A percentile compares a stretch with the other conserved stretches of the same genome.
phyloP scores from a whole-genome alignment of 2,113 vertebrate genomes.

The Nansenia antarctica region DNA sequence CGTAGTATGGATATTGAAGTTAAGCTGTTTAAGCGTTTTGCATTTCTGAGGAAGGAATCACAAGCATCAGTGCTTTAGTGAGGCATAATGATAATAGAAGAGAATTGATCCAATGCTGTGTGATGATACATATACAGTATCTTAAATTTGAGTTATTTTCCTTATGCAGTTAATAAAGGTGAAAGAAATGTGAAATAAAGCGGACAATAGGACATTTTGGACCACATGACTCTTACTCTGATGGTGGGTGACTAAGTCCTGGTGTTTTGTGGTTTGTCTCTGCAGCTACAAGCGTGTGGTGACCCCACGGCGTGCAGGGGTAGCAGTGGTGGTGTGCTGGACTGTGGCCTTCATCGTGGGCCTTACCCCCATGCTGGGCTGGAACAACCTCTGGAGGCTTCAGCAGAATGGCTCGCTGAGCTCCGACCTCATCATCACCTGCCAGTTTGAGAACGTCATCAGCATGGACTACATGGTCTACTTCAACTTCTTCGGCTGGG shows the following conservation, averaged over 20 bases:
- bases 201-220: too few relatives aligned
- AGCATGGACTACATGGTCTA: constrained; percentile 99
- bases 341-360: constrained; percentile 88
- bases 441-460: constrained; percentile 94
- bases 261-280: constrained; percentile 24
- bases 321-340: constrained; percentile 92
- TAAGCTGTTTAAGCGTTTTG: too few relatives aligned
- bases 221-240: neutral
- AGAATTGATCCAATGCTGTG: too few relatives aligned
- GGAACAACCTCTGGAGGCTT: constrained; percentile 86
- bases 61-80: too few relatives aligned
- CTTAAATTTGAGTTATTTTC: too few relatives aligned
- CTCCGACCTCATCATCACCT: constrained; percentile 78
- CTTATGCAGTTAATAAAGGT: too few relatives aligned
- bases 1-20: neutral
- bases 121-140: too few relatives aligned
- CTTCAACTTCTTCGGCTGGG: constrained; percentile 98
- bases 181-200: too few relatives aligned
- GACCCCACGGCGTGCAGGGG: constrained; percentile 81
- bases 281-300: constrained; percentile 91
- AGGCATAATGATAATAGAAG: too few relatives aligned
- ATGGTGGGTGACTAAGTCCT: neutral
- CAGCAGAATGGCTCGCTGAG: constrained; percentile 72
- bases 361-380: constrained; percentile 93
- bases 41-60: too few relatives aligned